phyloP scores from a whole-genome alignment of 2,113 vertebrate species.

The Reinhardtius hippoglossoides region DNA sequence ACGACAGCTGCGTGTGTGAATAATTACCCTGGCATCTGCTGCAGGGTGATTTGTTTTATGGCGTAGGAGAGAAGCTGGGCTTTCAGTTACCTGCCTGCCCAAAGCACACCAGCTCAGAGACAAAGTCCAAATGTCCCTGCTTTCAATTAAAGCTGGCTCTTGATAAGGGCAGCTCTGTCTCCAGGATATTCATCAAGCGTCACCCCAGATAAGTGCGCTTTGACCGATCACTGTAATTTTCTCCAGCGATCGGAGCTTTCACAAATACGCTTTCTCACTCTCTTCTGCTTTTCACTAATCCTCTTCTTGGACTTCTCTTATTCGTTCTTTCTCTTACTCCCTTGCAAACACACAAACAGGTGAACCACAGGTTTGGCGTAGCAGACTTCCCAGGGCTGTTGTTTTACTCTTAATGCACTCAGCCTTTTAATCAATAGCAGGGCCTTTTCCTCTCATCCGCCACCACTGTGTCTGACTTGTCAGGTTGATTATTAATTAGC shows the following conservation, averaged over 20 bases:
- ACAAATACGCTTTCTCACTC: conserved; percentile 38
- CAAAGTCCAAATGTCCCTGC: conserved; percentile 74
- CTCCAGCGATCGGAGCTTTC: conserved; percentile 29
- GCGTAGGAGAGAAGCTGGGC: conserved; percentile 54
- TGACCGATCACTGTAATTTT: conserved; percentile 75
- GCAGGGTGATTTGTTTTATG: conserved; percentile 78
- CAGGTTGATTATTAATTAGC: conserved; percentile 71
- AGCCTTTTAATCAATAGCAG: conserved; percentile 67
- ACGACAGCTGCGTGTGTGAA: conserved; percentile 66
- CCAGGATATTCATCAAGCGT: conserved; percentile 79
- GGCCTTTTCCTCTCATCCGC: conserved; percentile 48
- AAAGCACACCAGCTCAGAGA: conserved; percentile 51
- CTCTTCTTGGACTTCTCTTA: not conserved
- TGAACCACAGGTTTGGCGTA: conserved; percentile 30
- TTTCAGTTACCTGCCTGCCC: conserved; percentile 51
- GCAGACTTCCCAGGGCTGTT: conserved; percentile 49
- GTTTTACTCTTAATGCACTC: conserved; percentile 71
- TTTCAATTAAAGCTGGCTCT: conserved; percentile 79
- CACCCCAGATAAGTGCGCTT: conserved; percentile 62
- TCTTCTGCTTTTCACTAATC: conserved; percentile 26
- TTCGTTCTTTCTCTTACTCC: conserved; percentile 6
- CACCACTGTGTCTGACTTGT: conserved; percentile 42
- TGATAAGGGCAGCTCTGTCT: conserved; percentile 77
- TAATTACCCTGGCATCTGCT: conserved; percentile 79
- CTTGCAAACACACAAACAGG: conserved; percentile 15